A percentile compares a stretch with the other conserved stretches of the same genome.
Evolutionary conservation across 2,113 vertebrate species (phyloP).

Genomic region (Percopsis transmontana): DNA sequence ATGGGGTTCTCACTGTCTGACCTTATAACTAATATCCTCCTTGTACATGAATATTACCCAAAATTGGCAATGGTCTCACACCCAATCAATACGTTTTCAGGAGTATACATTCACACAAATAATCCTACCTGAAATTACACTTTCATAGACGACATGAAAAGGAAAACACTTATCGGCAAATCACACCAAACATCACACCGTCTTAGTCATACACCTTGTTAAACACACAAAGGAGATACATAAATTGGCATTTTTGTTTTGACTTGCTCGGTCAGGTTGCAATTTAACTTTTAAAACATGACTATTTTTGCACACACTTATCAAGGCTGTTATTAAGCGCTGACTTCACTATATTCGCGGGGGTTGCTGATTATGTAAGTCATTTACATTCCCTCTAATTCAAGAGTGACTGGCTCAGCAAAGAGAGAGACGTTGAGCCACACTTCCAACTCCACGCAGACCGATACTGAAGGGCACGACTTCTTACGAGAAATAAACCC

Average conservation of each 20-base stretch:
- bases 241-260: constrained; percentile 20
- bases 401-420: constrained; percentile 59
- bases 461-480: constrained; percentile 46
- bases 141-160: too few relatives aligned
- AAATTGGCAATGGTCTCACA: neutral
- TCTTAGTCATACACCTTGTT: constrained; percentile 20
- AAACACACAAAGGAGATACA: constrained; percentile 7
- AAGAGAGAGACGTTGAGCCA: constrained; percentile 47
- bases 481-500: neutral
- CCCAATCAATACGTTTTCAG: neutral
- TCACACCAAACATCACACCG: constrained; percentile 17
- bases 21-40: neutral
- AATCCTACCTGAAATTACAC: too few relatives aligned
- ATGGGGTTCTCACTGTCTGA: constrained; percentile 1
- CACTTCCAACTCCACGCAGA: constrained; percentile 52
- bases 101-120: too few relatives aligned
- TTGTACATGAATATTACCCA: neutral
- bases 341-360: constrained; percentile 41
- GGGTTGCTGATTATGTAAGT: constrained; percentile 51
- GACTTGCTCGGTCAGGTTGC: constrained; percentile 27
- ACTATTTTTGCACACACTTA: constrained; percentile 32
- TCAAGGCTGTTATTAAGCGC: constrained; percentile 42
- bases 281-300: constrained; percentile 36
- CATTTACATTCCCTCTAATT: constrained; percentile 62
- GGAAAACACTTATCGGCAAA: neutral